Percentiles rank a stretch among this genome's conserved stretches.
These are phyloP conservation scores for Dryobates pubescens DNA, from an alignment of 2,797 vertebrate genomes.

Conservation along the genomic window DNA sequence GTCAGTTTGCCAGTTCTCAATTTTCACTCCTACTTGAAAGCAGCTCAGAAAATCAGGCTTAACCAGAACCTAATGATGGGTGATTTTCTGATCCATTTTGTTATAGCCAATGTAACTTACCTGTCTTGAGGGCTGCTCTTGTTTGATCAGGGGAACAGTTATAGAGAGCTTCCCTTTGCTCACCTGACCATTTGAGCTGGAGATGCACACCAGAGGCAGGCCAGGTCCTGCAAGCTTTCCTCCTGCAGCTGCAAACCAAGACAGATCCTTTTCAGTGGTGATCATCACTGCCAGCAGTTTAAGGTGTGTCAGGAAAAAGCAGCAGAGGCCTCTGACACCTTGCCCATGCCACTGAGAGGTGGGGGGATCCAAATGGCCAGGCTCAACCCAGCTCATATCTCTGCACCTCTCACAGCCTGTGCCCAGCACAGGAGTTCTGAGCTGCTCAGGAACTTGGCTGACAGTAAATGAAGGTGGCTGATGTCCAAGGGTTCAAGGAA, in stretches of 20 bases:
- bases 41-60: conserved; percentile 37
- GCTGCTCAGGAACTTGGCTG: not conserved
- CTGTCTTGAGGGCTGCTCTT: not conserved
- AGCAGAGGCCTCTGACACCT: not conserved
- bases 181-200: rapidly evolving
- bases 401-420: not conserved
- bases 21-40: conserved; percentile 63
- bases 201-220: rapidly evolving
- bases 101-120: not conserved
- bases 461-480: not conserved
- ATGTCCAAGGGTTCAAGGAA: not conserved
- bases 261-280: not conserved
- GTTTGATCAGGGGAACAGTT: not conserved
- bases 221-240: not conserved
- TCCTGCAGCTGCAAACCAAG: not conserved
- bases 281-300: not conserved
- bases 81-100: conserved; percentile 10
- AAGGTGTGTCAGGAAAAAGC: not conserved
- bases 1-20: conserved; percentile 44
- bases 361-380: not conserved
- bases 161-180: not conserved
- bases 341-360: rapidly evolving
- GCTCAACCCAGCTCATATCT: not conserved
- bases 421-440: not conserved
- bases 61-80: conserved; percentile 19